Conservation (phyloP, 2,797 vertebrate genomes). For the Alfaro cultratus region DNA sequence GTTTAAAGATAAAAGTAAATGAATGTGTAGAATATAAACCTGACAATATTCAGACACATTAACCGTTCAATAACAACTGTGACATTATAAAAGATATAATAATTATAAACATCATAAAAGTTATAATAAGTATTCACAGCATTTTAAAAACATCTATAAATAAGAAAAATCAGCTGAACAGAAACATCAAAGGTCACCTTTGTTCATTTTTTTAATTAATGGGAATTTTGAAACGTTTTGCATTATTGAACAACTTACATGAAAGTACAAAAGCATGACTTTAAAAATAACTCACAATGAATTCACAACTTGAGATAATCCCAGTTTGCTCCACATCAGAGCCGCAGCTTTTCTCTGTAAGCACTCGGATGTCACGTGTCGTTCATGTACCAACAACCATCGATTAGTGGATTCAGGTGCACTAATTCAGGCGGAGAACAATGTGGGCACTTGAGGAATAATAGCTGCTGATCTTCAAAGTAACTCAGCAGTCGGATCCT, state of each 20-base stretch:
- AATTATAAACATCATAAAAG: background rate
- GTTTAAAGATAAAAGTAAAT: no score
- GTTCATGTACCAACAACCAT: constrained; percentile 58
- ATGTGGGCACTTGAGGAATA: constrained; percentile 68
- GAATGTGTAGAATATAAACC: background rate
- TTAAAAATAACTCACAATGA: background rate
- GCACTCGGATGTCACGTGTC: constrained; percentile 57
- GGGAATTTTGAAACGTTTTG: background rate
- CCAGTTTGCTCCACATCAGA: constrained; percentile 21
- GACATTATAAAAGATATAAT: background rate
- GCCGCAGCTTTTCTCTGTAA: constrained; percentile 21
- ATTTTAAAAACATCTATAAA: background rate
- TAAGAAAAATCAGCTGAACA: no score
- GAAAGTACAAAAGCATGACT: background rate
- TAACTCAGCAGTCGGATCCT: constrained; percentile 52
- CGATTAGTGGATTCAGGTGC: constrained; percentile 77
- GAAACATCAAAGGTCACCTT: no score
- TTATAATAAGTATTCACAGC: background rate
- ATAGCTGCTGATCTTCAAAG: constrained; percentile 72
- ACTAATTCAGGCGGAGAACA: constrained; percentile 73
- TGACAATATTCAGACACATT: background rate
- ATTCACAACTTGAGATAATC: background rate
- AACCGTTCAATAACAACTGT: background rate
- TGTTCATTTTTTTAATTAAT: no score
- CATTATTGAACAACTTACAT: background rate